Evolutionary conservation across 2,113 vertebrate species (phyloP).

Genomic region (Grantiella picta): DNA sequence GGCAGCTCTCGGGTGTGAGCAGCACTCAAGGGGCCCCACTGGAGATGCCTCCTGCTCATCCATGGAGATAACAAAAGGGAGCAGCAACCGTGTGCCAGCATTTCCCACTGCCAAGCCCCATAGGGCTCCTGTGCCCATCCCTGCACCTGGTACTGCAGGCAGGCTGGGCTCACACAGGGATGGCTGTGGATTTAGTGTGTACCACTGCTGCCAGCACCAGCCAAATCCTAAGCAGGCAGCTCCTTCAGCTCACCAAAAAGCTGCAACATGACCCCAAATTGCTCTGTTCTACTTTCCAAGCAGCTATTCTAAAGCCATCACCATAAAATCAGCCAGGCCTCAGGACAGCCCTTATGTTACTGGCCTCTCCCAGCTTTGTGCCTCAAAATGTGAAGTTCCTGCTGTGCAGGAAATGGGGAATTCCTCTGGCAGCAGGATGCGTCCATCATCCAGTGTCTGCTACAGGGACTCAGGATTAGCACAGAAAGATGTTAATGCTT

Average conservation of each 20-base stretch:
- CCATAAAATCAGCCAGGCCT: not conserved
- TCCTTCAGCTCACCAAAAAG: not conserved
- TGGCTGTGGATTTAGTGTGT: not conserved
- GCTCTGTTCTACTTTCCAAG: not conserved
- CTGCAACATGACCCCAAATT: not conserved
- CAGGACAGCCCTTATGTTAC: not conserved
- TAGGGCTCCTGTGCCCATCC: not conserved
- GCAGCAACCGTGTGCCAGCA: not conserved
- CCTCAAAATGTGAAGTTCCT: not conserved
- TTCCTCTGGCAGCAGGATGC: slow-evolving; percentile 29
- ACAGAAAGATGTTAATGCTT: not conserved
- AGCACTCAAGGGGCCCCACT: not conserved
- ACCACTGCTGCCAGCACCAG: not conserved
- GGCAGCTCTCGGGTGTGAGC: not conserved
- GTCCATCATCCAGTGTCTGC: not conserved
- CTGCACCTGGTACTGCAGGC: not conserved
- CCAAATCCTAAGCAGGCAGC: not conserved
- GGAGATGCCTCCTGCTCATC: not conserved
- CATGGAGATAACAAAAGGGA: not conserved
- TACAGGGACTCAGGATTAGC: not conserved
- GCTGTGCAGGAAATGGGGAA: slow-evolving; percentile 35
- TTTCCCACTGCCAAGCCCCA: not conserved
- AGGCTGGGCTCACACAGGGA: not conserved
- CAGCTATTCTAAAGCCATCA: not conserved
- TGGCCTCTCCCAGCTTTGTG: not conserved